Conservation (phyloP, 2,113 vertebrate genomes). For the Colaptes auratus region DNA sequence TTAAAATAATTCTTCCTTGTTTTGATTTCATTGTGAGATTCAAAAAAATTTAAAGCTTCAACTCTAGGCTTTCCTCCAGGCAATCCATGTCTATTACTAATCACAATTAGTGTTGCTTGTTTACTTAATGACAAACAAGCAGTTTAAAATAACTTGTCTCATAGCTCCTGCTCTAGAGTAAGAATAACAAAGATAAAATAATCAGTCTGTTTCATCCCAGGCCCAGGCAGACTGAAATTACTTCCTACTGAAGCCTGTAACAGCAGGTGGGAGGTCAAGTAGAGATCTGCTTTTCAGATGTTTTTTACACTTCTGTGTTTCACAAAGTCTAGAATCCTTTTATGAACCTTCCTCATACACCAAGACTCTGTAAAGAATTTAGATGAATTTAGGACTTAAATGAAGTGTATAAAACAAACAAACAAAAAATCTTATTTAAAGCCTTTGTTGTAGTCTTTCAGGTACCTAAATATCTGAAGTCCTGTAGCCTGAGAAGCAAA, state of each 20-base stretch:
- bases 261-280: background rate
- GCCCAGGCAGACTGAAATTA: background rate
- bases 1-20: background rate
- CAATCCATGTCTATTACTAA: background rate
- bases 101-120: background rate
- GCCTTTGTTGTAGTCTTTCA: background rate
- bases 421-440: background rate
- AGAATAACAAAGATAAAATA: background rate
- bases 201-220: background rate
- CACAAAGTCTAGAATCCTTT: background rate
- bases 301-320: background rate
- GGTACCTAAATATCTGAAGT: background rate
- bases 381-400: background rate
- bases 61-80: background rate
- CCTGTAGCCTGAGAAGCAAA: background rate
- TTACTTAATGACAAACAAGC: background rate
- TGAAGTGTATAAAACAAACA: background rate
- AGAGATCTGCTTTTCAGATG: background rate
- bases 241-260: background rate
- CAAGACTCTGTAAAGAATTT: background rate
- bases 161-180: background rate
- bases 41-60: background rate
- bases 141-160: constrained; percentile 1
- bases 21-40: background rate
- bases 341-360: background rate